These are phyloP conservation scores for Eueremaeus valkanovi DNA, from an alignment of 2,888 invertebrate species.

Conservation along the genomic window DNA sequence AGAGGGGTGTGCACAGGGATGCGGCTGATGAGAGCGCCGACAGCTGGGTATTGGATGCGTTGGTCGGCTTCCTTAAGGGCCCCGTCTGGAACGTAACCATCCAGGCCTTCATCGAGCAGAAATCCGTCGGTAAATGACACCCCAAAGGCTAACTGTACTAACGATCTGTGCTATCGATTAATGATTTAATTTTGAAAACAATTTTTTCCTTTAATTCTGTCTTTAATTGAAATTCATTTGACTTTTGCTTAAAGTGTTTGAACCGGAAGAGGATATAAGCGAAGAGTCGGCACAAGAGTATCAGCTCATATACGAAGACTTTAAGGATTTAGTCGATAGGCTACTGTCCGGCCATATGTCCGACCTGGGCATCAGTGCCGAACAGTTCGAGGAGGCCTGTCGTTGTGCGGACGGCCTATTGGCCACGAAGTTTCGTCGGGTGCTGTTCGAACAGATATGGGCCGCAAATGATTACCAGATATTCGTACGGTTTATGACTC, in stretches of 20 bases:
- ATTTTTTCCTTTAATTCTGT: no score
- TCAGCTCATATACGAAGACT: constrained; percentile 72
- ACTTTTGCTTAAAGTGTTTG: constrained; percentile 67
- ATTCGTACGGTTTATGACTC: constrained; percentile 87
- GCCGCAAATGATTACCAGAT: constrained; percentile 86
- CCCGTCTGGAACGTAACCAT: constrained; percentile 89
- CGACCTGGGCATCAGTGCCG: constrained; percentile 77
- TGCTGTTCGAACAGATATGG: constrained; percentile 73
- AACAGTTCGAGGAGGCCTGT: constrained; percentile 81
- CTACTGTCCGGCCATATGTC: constrained; percentile 89
- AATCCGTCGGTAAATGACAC: constrained; percentile 71
- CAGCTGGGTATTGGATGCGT: constrained; percentile 81
- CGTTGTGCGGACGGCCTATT: constrained; percentile 40
- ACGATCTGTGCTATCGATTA: no score
- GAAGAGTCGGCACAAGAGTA: constrained; percentile 61
- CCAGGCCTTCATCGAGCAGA: constrained; percentile 85
- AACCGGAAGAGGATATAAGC: constrained; percentile 63
- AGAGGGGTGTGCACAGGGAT: no score
- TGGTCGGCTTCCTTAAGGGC: constrained; percentile 84
- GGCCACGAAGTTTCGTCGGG: constrained; percentile 51
- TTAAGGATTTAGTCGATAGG: constrained; percentile 80
- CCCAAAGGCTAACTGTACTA: neutral
- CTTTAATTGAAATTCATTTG: no score
- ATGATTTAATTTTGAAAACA: no score
- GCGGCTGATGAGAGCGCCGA: no score